phyloP scores from a whole-genome alignment of 2,113 vertebrate species.

The Syrmaticus mikado region DNA sequence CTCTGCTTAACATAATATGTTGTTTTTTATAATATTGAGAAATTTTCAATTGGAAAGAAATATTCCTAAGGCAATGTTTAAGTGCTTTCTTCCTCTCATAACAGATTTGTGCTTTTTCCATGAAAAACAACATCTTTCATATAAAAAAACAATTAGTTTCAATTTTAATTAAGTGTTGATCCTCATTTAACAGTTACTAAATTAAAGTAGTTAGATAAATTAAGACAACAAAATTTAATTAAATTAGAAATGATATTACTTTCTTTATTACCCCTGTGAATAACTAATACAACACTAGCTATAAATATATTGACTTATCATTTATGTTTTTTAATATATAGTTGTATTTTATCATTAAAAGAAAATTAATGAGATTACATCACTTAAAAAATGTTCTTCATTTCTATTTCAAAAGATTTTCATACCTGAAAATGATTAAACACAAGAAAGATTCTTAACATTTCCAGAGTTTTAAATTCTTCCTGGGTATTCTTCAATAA shows the following conservation, averaged over 20 bases:
- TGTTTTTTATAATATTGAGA: neutral
- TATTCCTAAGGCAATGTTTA: conserved; percentile 27
- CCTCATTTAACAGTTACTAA: conserved; percentile 64
- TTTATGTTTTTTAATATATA: neutral
- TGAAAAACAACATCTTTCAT: conserved; percentile 52
- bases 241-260: conserved; percentile 66
- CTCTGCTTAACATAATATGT: neutral
- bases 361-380: neutral
- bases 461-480: neutral
- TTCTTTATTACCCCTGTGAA: conserved; percentile 47
- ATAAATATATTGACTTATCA: neutral
- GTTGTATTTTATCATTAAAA: neutral
- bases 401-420: neutral
- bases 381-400: neutral
- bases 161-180: conserved; percentile 72
- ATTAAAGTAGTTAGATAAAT: conserved; percentile 69
- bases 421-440: neutral
- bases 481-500: neutral
- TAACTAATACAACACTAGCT: neutral
- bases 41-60: neutral
- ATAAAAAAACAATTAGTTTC: conserved; percentile 72
- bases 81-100: conserved; percentile 37
- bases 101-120: conserved; percentile 20
- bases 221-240: conserved; percentile 66
- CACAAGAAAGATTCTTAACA: neutral